Evolutionary conservation across 2,113 vertebrate genomes (phyloP), one percentile per base, ranked within the genome.

Genomic region (Myotis davidii): DNA sequence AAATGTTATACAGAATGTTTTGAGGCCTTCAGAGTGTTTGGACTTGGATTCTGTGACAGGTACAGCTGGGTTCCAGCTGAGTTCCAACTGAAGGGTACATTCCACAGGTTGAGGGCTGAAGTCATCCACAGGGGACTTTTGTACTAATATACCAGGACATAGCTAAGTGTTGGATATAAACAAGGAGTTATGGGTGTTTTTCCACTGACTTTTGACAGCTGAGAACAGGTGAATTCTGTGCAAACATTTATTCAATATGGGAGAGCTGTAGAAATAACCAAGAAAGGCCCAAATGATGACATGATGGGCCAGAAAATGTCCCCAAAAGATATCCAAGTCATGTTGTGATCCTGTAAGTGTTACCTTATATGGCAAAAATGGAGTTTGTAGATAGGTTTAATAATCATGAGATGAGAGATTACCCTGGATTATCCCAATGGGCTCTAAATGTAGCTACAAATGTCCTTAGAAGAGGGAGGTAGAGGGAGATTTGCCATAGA

Each of bases 1-100:
- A 86, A 91, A 82, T 95, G 64, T 54, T 34, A 39, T 86, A n/a
- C 94, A 88, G 78, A 86, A 82, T 73, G 54, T 88, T 86, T 76
- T 56, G 79, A 95, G 83, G 61, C 27, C 64, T 74, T 78, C 64
- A 39, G 67, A 74, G 61, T 77, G 10, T 88, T 90, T 85, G 78
- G 73, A 67, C 39, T 92, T 77, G 25, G 61, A 59, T 77, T 93
- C 61, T 59, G 18, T 93, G 70, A 91, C 95, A 91, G 86, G 86
- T 89, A 50, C 69, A 86, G 73, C 89, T 88, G 77, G 79, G n/a
- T 69, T 69, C 83, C 64, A 67, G 48, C n/a, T 83, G 70, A 86
- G 65, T 89, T 91, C 67, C n/a, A 85, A 56, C 39, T 84, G 76
- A 78, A 85, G 81, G 67, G 37, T 11, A 48, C n/a, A 83, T 92